Evolutionary conservation across 2,888 invertebrate genomes (phyloP).

Genomic region (Hirtodrosophila trivittata): DNA sequence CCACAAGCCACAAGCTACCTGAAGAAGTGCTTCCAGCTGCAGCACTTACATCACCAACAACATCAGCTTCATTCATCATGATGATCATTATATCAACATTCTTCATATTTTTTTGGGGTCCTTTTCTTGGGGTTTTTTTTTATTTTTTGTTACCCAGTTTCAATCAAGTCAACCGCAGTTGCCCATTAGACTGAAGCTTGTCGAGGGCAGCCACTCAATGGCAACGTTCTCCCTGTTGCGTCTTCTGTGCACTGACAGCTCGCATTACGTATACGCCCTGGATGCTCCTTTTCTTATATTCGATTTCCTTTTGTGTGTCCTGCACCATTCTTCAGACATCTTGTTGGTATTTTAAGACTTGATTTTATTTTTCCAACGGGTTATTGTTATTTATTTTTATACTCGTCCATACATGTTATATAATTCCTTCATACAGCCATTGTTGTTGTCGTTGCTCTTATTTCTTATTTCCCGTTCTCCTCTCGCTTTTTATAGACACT

Average conservation of each 20-base stretch:
- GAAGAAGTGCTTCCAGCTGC: conserved; percentile 11
- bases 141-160: too few relatives aligned
- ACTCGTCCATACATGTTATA: conserved; percentile 6
- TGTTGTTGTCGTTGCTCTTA: conserved; percentile 14
- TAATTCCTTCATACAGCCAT: conserved; percentile 13
- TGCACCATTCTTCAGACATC: conserved; percentile 28
- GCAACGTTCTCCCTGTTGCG: too few relatives aligned
- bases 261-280: conserved; percentile 50
- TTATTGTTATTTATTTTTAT: not conserved
- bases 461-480: conserved; percentile 1
- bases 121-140: too few relatives aligned
- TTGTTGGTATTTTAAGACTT: conserved; percentile 37
- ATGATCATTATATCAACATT: conserved; percentile 9
- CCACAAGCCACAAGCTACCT: conserved; percentile 10
- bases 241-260: not conserved
- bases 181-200: not conserved
- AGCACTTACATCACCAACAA: too few relatives aligned
- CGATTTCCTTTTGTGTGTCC: not conserved
- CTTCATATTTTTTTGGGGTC: conserved; percentile 22
- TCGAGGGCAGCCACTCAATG: not conserved
- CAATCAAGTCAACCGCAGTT: conserved; percentile 20
- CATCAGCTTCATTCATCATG: too few relatives aligned
- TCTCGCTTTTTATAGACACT: conserved; percentile 18
- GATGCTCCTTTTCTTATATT: not conserved
- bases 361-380: conserved; percentile 14